Evolutionary conservation across 2,797 vertebrate genomes (phyloP), one percentile per base, ranked within the genome.

Genomic region (Uromys caudimaculatus): DNA sequence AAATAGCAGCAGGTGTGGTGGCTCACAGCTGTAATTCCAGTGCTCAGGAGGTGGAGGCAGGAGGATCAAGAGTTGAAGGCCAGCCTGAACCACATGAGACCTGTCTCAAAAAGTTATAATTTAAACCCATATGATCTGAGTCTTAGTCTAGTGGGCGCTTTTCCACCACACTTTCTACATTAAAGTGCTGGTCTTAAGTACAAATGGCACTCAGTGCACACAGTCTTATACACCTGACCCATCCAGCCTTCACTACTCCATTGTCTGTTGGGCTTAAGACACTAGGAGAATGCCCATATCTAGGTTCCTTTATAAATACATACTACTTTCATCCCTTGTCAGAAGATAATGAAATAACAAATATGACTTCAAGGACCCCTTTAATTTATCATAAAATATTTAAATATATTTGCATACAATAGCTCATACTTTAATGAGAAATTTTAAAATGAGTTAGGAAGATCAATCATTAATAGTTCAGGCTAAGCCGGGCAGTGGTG

Each of bases 391-490:
- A 58, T 60, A 78, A 84, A 79, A 90, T 60, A 89, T 90, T 89
- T 94, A 24, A 95, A 54, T 56, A 75, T 0, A 88, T 41, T 5
- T 32, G 16, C 19, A 32, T 29, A 58, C 7, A 88, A 52, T n/a
- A 54, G 75, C 21, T 79, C 75, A 81, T 60, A 44, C 44, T 78
- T 92, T 69, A 69, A 79, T 29, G 94, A 86, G 29, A 97, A 92
- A 91, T 92, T 52, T 89, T 76, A 71, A 92, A 92, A 94, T 6
- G 64, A 58, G 41, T 38, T 71, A 76, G 58, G 69, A 93, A 84
- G 24, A 95, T 64, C n/a, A 79, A 38, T 67, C 16, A 29, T 44
- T 58, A 47, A 24, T 14, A 90, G 38, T 21, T 76, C 38, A 85
- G 69, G 19, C 23, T 71, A 67, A n/a, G n/a, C n/a, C n/a, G n/a